Evolutionary conservation across 2,888 invertebrate genomes (phyloP).

Genomic region (Acleris laterana): DNA sequence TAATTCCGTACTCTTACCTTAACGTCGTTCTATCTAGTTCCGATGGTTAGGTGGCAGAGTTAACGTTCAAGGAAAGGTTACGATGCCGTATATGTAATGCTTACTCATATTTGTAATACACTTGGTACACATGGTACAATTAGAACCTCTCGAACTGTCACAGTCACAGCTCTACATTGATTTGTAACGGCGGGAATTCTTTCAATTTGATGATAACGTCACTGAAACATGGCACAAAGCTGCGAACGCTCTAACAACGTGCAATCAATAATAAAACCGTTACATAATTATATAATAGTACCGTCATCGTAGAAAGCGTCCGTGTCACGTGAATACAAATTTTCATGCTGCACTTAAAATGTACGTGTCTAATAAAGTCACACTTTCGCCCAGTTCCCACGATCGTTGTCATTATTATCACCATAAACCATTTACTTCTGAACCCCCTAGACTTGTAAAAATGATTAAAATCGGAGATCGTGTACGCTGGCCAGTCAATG

Average conservation of each 20-base stretch:
- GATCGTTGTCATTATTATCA: slow-evolving; percentile 2
- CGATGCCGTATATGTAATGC: too few relatives aligned
- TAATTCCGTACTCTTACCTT: too few relatives aligned
- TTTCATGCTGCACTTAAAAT: slow-evolving; percentile 31
- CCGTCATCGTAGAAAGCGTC: slow-evolving; percentile 48
- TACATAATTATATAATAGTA: slow-evolving; percentile 44
- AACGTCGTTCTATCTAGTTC: not conserved
- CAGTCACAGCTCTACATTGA: too few relatives aligned
- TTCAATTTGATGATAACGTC: too few relatives aligned
- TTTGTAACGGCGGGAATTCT: too few relatives aligned
- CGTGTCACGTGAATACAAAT: slow-evolving; percentile 45
- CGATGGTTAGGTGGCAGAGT: not conserved
- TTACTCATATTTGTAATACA: too few relatives aligned
- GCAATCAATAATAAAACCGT: slow-evolving; percentile 41
- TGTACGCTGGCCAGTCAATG: too few relatives aligned
- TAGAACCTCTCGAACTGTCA: too few relatives aligned
- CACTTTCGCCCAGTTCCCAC: slow-evolving; percentile 41
- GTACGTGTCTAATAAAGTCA: slow-evolving; percentile 35
- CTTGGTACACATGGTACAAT: too few relatives aligned
- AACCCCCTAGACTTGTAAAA: too few relatives aligned
- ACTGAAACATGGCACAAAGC: too few relatives aligned
- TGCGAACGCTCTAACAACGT: slow-evolving; percentile 3
- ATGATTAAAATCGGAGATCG: too few relatives aligned
- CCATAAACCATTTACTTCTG: not conserved
- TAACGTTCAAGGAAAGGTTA: not conserved